These are phyloP conservation scores for Haliclona indistincta DNA, from an alignment of 37 sponge, comb jelly and placozoan genomes.

Conservation along the genomic window DNA sequence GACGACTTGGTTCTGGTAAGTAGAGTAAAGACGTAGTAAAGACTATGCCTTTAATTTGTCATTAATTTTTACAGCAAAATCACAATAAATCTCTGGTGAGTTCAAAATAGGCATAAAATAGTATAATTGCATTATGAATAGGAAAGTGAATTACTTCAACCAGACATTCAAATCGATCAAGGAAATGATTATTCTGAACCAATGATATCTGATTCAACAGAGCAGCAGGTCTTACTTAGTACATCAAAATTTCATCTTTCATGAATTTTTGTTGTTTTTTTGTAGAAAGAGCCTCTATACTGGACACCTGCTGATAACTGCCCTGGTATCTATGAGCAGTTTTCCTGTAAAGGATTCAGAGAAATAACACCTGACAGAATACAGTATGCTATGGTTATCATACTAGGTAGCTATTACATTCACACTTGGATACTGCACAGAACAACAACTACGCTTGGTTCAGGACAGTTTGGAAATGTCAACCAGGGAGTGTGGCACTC, in stretches of 20 bases:
- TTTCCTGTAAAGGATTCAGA: conserved; percentile 31
- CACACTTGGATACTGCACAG: not conserved
- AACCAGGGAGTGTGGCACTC: conserved; percentile 40
- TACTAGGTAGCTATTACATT: not conserved
- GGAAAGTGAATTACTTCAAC: no score
- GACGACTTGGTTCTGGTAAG: no score
- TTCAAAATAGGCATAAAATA: no score
- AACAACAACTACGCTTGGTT: conserved; percentile 17
- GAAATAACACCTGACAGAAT: conserved; percentile 39
- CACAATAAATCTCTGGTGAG: not conserved
- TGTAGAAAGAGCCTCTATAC: no score
- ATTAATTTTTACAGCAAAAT: not conserved
- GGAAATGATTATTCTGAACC: not conserved
- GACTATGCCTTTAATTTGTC: not conserved
- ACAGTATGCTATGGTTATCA: no score
- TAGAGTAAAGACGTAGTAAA: not conserved
- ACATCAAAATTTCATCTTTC: not conserved
- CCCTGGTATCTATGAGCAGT: conserved; percentile 24
- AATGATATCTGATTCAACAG: not conserved
- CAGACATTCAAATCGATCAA: not conserved
- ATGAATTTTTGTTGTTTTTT: no score
- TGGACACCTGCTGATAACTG: conserved; percentile 32
- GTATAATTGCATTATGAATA: no score
- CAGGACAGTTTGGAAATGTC: conserved; percentile 63
- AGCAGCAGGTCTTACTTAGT: not conserved